phyloP scores from a whole-genome alignment of 2,888 invertebrate genomes.

The Ernsta delagoae region DNA sequence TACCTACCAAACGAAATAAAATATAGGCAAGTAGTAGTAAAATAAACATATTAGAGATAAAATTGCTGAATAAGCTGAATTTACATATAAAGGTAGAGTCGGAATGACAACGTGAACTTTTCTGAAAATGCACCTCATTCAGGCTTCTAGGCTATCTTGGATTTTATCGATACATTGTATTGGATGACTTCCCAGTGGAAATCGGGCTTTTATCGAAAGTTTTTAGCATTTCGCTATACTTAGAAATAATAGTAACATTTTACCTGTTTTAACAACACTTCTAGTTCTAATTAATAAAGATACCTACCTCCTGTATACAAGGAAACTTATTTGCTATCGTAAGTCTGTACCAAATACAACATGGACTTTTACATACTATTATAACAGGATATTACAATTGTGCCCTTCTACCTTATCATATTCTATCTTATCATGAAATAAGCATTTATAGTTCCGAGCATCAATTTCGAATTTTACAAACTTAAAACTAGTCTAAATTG shows the following conservation, averaged over 20 bases:
- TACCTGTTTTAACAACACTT: neutral
- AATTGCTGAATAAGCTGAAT: neutral
- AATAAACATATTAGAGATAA: conserved; percentile 2
- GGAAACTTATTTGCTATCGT: no score
- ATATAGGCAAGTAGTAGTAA: neutral
- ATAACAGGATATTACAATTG: no score
- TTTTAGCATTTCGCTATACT: neutral
- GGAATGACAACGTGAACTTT: neutral
- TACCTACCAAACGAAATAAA: no score
- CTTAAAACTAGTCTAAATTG: conserved; percentile 11
- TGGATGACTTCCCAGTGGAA: conserved; percentile 4
- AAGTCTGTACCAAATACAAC: no score
- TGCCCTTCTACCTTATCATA: no score
- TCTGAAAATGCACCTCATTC: conserved; percentile 2
- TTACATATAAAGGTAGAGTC: conserved; percentile 1
- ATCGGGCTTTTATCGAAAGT: neutral
- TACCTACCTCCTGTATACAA: no score
- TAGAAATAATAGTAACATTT: neutral
- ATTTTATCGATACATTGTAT: conserved; percentile 5
- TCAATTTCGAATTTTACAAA: neutral
- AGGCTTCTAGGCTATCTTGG: neutral
- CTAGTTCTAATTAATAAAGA: neutral
- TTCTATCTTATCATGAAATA: no score
- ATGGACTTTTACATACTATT: no score
- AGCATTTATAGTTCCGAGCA: no score